These are phyloP conservation scores for Rhinoraja longicauda DNA, from an alignment of 2,797 vertebrate genomes.

Conservation along the genomic window DNA sequence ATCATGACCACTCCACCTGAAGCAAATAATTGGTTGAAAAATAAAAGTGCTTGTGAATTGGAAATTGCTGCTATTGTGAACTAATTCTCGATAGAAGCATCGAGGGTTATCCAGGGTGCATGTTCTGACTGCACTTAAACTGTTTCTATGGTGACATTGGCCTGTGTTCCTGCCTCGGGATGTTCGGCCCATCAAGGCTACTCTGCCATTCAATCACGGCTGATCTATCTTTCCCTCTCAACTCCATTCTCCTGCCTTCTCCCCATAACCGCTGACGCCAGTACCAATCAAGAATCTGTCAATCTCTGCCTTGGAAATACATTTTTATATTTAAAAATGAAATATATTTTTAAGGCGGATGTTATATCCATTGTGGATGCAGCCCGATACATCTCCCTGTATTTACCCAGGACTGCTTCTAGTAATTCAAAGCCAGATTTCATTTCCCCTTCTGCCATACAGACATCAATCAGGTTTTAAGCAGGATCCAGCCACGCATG, in stretches of 20 bases:
- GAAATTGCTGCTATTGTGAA: neutral
- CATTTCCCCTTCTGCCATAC: slow-evolving; percentile 3
- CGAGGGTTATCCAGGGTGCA: neutral
- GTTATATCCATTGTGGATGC: neutral
- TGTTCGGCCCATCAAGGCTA: neutral
- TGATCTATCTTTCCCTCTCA: too few relatives aligned
- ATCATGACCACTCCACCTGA: neutral
- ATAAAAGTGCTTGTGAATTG: neutral
- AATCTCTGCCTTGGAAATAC: too few relatives aligned
- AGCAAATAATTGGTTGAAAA: neutral
- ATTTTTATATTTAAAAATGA: too few relatives aligned
- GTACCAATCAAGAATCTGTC: too few relatives aligned
- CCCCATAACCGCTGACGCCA: too few relatives aligned
- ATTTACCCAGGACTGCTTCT: neutral
- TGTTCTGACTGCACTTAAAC: neutral
- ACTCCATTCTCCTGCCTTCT: too few relatives aligned
- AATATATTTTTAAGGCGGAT: too few relatives aligned
- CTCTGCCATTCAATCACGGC: too few relatives aligned
- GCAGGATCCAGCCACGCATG: neutral
- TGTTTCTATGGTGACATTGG: neutral
- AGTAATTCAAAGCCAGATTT: slow-evolving; percentile 28
- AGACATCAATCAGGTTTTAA: slow-evolving; percentile 29
- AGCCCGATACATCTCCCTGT: neutral
- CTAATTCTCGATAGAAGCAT: neutral
- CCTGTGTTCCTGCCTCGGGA: neutral